Evolutionary conservation across 1,140 invertebrate genomes (phyloP), one percentile per base, ranked within the genome.

Genomic region (Coenobita brevimanus): DNA sequence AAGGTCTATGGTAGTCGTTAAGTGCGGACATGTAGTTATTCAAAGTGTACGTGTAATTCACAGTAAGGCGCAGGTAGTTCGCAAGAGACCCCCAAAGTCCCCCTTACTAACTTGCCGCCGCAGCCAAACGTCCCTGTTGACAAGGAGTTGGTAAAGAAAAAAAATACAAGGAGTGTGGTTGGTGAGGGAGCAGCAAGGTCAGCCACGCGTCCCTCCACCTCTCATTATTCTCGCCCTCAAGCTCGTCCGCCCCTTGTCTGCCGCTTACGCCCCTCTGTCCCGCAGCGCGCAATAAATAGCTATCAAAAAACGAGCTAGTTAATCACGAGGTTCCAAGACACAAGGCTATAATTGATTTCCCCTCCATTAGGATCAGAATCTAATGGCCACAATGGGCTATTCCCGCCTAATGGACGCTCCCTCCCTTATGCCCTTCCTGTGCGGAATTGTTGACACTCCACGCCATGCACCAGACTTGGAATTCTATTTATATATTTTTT

Each of bases 281-380:
- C 76, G 60, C 62, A 24, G 33, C 62, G 2, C 10, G 76, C 73
- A 87, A 87, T 87, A 87, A 87, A 87, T 87, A 87, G 85, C 46
- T 79, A 80, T 80, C 62, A 87, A 87, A 87, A 87, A 87, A 81
- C 76, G 85, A 87, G 85, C 85, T 80, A 80, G 76, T 87, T 87
- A 81, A 87, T 87, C 85, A 87, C 69, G 85, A 80, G 76, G 85
- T 64, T 87, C 85, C 76, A 67, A 87, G 85, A 80, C 85, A 87
- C 76, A 87, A 81, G 73, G 78, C 85, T 80, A 69, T 80, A 87
- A 87, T 87, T 87, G 85, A 87, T 87, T 87, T 80, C 76, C 24
- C 24, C 64, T 75, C 85, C 85, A 87, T 87, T 87, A 87, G 85
- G 85, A 87, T 87, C 85, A 87, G 69, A 87, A 81, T 87, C 85